These are phyloP conservation scores for Orchestia grillus DNA, from an alignment of 1,140 invertebrate genomes.

Conservation along the genomic window DNA sequence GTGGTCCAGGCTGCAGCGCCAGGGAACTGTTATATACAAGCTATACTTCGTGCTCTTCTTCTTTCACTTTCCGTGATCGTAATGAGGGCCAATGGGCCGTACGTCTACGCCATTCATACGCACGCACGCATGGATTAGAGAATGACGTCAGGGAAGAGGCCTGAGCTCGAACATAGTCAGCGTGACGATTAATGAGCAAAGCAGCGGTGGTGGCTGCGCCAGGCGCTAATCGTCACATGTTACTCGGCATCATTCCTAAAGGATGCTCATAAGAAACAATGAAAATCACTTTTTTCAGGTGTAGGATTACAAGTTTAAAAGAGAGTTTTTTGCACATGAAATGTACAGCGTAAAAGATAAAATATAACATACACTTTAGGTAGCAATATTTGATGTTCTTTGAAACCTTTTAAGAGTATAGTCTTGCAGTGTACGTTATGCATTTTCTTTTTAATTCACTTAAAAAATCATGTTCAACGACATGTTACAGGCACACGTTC, in stretches of 20 bases:
- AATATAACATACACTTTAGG: too few relatives aligned
- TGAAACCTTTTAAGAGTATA: too few relatives aligned
- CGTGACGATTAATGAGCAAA: not conserved
- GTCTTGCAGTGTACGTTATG: too few relatives aligned
- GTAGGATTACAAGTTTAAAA: not conserved
- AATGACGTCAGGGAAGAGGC: not conserved
- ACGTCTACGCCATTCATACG: not conserved
- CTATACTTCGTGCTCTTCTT: not conserved
- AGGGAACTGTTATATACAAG: not conserved
- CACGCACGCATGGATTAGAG: not conserved
- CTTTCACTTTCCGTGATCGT: slow-evolving; percentile 7
- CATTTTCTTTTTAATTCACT: too few relatives aligned
- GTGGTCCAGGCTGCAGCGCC: not conserved
- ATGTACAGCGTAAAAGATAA: too few relatives aligned
- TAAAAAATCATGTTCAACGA: too few relatives aligned
- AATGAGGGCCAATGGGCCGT: not conserved
- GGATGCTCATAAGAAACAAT: not conserved
- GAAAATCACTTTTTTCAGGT: not conserved
- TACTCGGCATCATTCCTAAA: not conserved
- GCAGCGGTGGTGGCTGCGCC: not conserved
- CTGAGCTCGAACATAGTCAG: not conserved
- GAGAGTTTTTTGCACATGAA: not conserved
- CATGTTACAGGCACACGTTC: too few relatives aligned
- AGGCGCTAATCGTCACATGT: not conserved
- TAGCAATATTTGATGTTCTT: too few relatives aligned